Base-by-base conservation (phyloP, 2,113 vertebrate species). In the Neolamprologus brichardi region DNA sequence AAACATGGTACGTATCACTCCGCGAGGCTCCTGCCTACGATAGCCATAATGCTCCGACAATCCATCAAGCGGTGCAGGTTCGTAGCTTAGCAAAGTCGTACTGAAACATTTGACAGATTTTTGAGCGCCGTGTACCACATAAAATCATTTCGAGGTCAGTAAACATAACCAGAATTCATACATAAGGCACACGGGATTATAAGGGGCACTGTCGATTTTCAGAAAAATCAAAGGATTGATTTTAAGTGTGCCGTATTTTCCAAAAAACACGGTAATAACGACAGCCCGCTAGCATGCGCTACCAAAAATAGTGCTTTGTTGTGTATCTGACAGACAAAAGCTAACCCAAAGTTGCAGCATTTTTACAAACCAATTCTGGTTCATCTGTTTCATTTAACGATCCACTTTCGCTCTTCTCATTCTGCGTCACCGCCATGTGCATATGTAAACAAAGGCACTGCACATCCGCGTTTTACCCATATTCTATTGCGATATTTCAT, bases 1-100 rank as follows among this genome's bases (percentile, higher is more conserved):
- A 49, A 49, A 0, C 7, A 8, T 0, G 0, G 46, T 49, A 18
- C 14, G 25, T 25, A 25, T 25, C 25, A 25, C 25, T 25, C 32
- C 32, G 7, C 32, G 7, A 32, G 32, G 32, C 32, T 32, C 32
- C 32, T 32, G 32, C 32, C 32, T 32, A 32, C 1, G 3, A 8
- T 32, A 32, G 32, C 7, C 7, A 0, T 32, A 34, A 34, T 34
- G 32, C 32, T 34, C 32, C 32, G 7, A 34, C 32, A 34, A 8
- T 32, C 32, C 32, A 34, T 34, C 32, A 34, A 8, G 34, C 1
- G 28, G 8, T 37, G 25, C 25, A 25, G 23, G 23, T 25, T 34
- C 8, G 34, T 9, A 4, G 8, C 34, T 41, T 41, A 13, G 12
- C 39, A 13, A 41, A 41, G 12, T 41, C 5, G 0, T 44, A 6